These are phyloP conservation scores for Peromyscus eremicus DNA, from an alignment of 2,797 vertebrate genomes.

Conservation along the genomic window DNA sequence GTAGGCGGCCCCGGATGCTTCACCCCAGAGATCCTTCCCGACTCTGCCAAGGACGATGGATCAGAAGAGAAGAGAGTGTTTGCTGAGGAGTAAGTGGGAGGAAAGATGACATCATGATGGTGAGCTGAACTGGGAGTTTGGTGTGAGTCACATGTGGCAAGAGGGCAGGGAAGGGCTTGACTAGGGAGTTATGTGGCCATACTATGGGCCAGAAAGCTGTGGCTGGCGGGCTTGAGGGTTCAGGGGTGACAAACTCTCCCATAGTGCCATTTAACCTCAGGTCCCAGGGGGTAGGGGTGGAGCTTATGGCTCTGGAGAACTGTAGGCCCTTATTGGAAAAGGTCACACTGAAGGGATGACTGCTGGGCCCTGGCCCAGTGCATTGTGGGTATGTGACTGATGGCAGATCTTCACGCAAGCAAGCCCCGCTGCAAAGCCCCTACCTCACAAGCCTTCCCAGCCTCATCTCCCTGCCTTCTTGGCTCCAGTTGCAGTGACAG, in stretches of 20 bases:
- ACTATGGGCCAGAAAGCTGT: not conserved
- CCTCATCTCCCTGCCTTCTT: not conserved
- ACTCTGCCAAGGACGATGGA: not conserved
- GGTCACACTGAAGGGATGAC: not conserved
- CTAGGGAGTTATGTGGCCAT: not conserved
- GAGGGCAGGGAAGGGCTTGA: not conserved
- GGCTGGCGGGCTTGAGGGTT: not conserved
- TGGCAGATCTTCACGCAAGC: not conserved
- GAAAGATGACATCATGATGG: constrained; percentile 48
- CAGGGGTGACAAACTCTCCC: not conserved
- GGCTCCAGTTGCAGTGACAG: not conserved
- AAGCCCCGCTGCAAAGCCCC: not conserved
- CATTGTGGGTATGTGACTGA: too few species aligned
- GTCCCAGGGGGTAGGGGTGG: fast-evolving
- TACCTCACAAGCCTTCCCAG: not conserved
- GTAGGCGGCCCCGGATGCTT: not conserved
- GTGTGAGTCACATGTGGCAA: constrained; percentile 37
- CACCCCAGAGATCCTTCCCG: not conserved
- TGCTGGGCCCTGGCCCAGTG: not conserved
- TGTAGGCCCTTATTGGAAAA: not conserved
- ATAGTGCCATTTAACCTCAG: not conserved
- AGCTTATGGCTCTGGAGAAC: not conserved
- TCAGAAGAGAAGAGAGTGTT: not conserved
- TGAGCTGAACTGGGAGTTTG: constrained; percentile 12
- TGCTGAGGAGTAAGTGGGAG: not conserved